These are phyloP conservation scores for Anoncus sp. DNA, from an alignment of 2,888 invertebrate species.

Conservation along the genomic window DNA sequence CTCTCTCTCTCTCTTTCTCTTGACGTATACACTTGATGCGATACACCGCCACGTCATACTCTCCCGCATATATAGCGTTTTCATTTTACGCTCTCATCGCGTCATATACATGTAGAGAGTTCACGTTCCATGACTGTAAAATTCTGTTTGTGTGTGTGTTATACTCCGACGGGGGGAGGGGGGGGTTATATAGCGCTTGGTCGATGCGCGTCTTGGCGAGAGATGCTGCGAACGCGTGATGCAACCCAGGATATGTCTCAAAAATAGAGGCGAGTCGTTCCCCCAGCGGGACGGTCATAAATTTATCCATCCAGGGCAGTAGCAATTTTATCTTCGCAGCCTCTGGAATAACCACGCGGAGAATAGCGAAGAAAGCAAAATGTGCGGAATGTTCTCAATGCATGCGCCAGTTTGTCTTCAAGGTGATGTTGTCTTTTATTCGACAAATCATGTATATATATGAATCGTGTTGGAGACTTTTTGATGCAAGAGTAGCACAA, in stretches of 20 bases:
- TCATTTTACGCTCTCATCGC: conserved; percentile 63
- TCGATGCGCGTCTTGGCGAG: not conserved
- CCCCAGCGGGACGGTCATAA: conserved; percentile 33
- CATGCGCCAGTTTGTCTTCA: not conserved
- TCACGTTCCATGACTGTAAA: conserved; percentile 45
- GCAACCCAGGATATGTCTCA: conserved; percentile 18
- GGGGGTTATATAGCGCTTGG: too few relatives aligned
- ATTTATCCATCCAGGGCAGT: conserved; percentile 23
- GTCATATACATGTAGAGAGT: conserved; percentile 13
- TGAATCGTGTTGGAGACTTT: too few relatives aligned
- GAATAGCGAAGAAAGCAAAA: not conserved
- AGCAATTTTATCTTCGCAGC: conserved; percentile 34
- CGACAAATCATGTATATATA: too few relatives aligned
- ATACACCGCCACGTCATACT: conserved; percentile 3
- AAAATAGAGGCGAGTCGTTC: conserved; percentile 43
- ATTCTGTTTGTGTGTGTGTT: conserved; percentile 20
- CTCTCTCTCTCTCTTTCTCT: too few relatives aligned
- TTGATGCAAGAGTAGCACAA: too few relatives aligned
- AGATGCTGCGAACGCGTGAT: not conserved
- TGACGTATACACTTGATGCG: not conserved
- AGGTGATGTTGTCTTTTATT: too few relatives aligned
- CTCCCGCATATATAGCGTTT: conserved; percentile 49
- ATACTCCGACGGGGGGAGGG: conserved; percentile 33
- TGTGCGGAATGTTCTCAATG: conserved; percentile 7
- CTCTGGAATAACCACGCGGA: not conserved